Percentiles rank a stretch among this genome's conserved stretches.
Evolutionary conservation across 2,113 vertebrate genomes (phyloP).

Genomic region (Thalassarche chlororhynchos): DNA sequence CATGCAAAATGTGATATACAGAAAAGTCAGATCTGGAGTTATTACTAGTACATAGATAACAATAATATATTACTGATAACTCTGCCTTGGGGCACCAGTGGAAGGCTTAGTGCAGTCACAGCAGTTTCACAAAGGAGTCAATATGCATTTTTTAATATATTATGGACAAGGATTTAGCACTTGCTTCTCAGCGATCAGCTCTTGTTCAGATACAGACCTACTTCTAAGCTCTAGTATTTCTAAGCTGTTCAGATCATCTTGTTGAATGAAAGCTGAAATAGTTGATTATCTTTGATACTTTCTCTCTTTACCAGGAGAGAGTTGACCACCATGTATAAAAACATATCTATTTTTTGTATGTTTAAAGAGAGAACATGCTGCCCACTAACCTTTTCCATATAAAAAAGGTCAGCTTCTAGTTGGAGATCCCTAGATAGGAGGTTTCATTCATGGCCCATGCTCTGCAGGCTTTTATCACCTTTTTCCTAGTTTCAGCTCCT

Average conservation of each 20-base stretch:
- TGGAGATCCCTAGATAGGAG: not conserved
- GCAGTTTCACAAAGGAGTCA: not conserved
- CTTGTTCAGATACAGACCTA: not conserved
- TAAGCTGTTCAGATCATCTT: not conserved
- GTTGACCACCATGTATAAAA: not conserved
- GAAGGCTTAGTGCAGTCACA: not conserved
- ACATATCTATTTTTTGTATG: not conserved
- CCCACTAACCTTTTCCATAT: not conserved
- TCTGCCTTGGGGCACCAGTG: not conserved
- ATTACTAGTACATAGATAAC: not conserved
- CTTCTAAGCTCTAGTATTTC: not conserved
- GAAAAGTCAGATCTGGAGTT: not conserved
- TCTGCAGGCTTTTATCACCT: not conserved
- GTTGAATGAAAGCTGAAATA: not conserved
- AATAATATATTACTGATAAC: not conserved
- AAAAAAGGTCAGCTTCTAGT: not conserved
- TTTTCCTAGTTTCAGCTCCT: not conserved
- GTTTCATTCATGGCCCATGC: not conserved
- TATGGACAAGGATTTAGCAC: not conserved
- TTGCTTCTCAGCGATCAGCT: not conserved
- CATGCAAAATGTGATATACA: not conserved
- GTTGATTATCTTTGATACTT: not conserved
- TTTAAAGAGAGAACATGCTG: not conserved
- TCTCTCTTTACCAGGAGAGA: not conserved
- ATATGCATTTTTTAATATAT: not conserved